phyloP scores from a whole-genome alignment of 1,140 invertebrate species.

The Lerema accius region DNA sequence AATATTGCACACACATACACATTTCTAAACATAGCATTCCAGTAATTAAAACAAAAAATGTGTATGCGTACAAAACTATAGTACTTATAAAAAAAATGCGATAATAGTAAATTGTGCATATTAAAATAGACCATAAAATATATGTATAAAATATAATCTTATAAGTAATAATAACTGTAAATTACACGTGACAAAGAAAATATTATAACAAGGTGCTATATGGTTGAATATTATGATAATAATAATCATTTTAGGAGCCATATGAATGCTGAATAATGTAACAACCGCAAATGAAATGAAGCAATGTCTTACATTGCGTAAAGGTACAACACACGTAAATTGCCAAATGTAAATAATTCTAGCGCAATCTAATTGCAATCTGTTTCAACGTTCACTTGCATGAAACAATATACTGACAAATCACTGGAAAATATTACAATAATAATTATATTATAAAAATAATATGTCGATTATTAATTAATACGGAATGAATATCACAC shows the following conservation, averaged over 20 bases:
- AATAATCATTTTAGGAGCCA: slow-evolving; percentile 44
- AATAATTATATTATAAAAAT: slow-evolving; percentile 64
- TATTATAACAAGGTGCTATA: slow-evolving; percentile 64
- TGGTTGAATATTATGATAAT: slow-evolving; percentile 54
- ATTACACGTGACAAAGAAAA: slow-evolving; percentile 65
- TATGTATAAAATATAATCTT: slow-evolving; percentile 80
- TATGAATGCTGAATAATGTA: slow-evolving; percentile 41
- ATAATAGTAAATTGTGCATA: slow-evolving; percentile 79
- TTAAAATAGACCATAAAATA: slow-evolving; percentile 78
- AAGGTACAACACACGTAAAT: slow-evolving; percentile 42
- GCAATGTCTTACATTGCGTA: slow-evolving; percentile 76
- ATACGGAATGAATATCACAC: slow-evolving; percentile 80
- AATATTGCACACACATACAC: slow-evolving; percentile 83
- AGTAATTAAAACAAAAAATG: slow-evolving; percentile 62
- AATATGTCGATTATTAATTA: slow-evolving; percentile 64
- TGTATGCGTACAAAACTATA: slow-evolving; percentile 79
- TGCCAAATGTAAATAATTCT: slow-evolving; percentile 65
- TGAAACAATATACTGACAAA: slow-evolving; percentile 49
- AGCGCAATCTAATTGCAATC: slow-evolving; percentile 78
- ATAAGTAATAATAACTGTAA: slow-evolving; percentile 71
- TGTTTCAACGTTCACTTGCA: slow-evolving; percentile 44
- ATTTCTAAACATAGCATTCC: slow-evolving; percentile 67
- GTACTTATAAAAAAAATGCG: slow-evolving; percentile 66
- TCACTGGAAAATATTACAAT: slow-evolving; percentile 56
- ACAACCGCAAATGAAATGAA: slow-evolving; percentile 56